Conservation (phyloP, 2,113 vertebrate species). For the Lycaon pictus region DNA sequence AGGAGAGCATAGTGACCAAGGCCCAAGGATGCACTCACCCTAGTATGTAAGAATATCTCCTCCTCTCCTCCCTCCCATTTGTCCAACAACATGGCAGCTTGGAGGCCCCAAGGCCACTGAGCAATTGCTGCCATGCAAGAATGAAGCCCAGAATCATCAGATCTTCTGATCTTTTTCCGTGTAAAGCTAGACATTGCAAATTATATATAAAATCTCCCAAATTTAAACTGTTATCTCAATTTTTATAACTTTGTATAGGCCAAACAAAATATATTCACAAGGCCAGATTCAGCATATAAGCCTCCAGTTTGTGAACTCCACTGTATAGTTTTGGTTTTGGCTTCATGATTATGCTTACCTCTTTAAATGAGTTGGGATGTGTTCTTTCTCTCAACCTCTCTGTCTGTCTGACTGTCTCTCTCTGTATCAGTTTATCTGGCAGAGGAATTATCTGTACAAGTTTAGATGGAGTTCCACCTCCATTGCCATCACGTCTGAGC, state of each 20-base stretch:
- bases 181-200: constrained; percentile 15
- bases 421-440: background rate
- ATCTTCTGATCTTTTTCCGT: background rate
- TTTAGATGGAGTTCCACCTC: background rate
- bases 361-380: background rate
- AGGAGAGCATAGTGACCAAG: background rate
- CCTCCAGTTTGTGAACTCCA: background rate
- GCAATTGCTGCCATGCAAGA: background rate
- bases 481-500: background rate
- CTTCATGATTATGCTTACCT: background rate
- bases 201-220: background rate
- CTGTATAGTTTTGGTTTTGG: constrained; percentile 34
- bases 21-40: background rate
- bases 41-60: background rate
- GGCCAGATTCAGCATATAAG: background rate
- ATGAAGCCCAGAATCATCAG: background rate
- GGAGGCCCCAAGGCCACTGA: background rate
- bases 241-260: background rate
- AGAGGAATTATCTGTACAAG: background rate
- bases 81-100: background rate
- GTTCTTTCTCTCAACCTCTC: background rate
- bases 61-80: background rate
- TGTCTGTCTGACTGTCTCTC: background rate
- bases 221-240: background rate
- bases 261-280: background rate